Evolutionary conservation across 2,888 invertebrate genomes (phyloP), one percentile per base, ranked within the genome.

Genomic region (Dasysyrphus tricinctus): DNA sequence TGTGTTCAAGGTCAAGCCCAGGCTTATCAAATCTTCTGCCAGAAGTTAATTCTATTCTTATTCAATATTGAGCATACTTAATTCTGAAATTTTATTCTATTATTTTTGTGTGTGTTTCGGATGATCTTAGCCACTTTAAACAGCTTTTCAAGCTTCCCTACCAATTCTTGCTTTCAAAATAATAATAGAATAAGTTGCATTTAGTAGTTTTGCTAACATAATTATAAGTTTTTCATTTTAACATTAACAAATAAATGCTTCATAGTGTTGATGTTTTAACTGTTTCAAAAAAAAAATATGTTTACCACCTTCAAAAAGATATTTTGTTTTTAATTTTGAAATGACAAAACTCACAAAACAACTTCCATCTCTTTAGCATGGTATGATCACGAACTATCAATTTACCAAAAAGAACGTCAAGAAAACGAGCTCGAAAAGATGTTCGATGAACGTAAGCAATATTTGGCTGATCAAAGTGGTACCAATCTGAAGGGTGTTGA

Each of bases 351-450:
- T 73, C 65, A 29, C 82, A 75, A 87, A 72, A 85, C 88, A 88
- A 67, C 90, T 90, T 39, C 78, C 88, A 88, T 90, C 47, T 90
- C 89, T 91, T 89, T 93, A 96, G 98, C 98, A 90, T 98, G 98
- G 98, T 98, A 98, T 94, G 98, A 98, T 93, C 94, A 95, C 91
- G 97, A 97, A 92, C 95, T 97, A 91, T 94, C 96, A 88, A 95
- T 95, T 91, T 97, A 97, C 93, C 98, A 97, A 93, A 94, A 95
- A 92, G 96, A 96, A 89, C 96, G 97, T 88, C 90, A 91, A 89
- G 96, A 96, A 90, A 96, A 96, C 75, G 98, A 98, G 93, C 94
- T 98, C 90, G 97, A 97, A 92, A 95, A 96, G 92, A 95, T 97
- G 63, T 98, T 98, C 91, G 97, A 97, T 91, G 98, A 98, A 92